Evolutionary conservation across 2,797 vertebrate species (phyloP).

Genomic region (Pseudomugil gertrudae): DNA sequence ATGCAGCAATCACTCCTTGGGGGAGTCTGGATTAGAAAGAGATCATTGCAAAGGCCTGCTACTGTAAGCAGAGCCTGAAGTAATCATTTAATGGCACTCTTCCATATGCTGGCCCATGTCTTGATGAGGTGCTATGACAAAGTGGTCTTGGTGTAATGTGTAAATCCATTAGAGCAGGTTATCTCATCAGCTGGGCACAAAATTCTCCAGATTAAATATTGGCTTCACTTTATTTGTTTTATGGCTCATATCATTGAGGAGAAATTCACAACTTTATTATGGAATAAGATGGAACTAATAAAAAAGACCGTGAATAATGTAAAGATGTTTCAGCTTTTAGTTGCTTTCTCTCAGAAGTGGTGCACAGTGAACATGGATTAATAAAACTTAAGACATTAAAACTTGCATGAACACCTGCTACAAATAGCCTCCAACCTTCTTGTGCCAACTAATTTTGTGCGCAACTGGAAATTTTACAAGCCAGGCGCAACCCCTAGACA

Average conservation of each 20-base stretch:
- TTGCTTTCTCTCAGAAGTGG: not conserved
- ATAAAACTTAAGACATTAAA: not conserved
- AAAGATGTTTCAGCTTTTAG: not conserved
- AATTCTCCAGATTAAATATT: slow-evolving; percentile 39
- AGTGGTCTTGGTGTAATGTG: slow-evolving; percentile 69
- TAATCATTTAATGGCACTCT: slow-evolving; percentile 37
- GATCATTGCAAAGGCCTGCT: slow-evolving; percentile 55
- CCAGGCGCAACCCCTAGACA: not conserved
- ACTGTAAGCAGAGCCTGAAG: slow-evolving; percentile 43
- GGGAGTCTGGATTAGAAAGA: slow-evolving; percentile 49
- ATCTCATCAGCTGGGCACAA: slow-evolving; percentile 61
- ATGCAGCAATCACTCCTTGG: slow-evolving; percentile 71
- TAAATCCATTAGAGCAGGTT: slow-evolving; percentile 74
- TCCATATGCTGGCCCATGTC: slow-evolving; percentile 68
- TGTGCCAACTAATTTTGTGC: slow-evolving; percentile 7
- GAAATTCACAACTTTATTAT: slow-evolving; percentile 31
- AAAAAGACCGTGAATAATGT: not conserved
- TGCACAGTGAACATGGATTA: not conserved
- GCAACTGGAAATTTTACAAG: slow-evolving; percentile 45
- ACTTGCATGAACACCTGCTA: not conserved
- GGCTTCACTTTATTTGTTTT: slow-evolving; percentile 38
- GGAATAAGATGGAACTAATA: slow-evolving; percentile 31
- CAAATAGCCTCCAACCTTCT: not conserved
- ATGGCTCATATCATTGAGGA: slow-evolving; percentile 26
- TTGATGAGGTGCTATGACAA: slow-evolving; percentile 64